Evolutionary conservation across 1,140 invertebrate genomes (phyloP).

Genomic region (Hirudo medicinalis): DNA sequence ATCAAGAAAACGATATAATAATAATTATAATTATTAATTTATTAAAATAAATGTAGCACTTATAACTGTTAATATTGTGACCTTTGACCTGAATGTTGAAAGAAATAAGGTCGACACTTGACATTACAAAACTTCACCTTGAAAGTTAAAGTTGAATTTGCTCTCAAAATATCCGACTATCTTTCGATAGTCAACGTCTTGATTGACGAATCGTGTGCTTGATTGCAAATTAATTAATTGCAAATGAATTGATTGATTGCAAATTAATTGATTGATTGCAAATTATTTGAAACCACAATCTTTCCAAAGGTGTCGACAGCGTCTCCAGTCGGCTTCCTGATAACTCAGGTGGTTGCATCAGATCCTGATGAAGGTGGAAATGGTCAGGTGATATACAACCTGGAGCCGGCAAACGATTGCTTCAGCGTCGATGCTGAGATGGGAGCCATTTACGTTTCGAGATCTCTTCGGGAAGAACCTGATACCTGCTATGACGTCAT

Average conservation of each 20-base stretch:
- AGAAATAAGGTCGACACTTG: too few species aligned
- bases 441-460: conserved; percentile 45
- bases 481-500: not conserved
- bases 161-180: too few species aligned
- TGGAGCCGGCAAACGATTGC: conserved; percentile 11
- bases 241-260: conserved; percentile 2
- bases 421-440: conserved; percentile 17
- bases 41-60: too few species aligned
- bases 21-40: too few species aligned
- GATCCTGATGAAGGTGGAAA: conserved; percentile 22
- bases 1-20: too few species aligned
- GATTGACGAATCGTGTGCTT: too few species aligned
- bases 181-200: too few species aligned
- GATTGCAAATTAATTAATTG: not conserved
- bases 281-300: not conserved
- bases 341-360: conserved; percentile 16
- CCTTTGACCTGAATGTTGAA: too few species aligned
- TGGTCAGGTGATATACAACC: conserved; percentile 17
- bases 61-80: too few species aligned
- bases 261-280: not conserved
- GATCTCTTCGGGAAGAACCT: conserved; percentile 45
- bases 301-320: conserved; percentile 10
- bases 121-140: too few species aligned
- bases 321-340: conserved; percentile 17
- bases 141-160: too few species aligned